Evolutionary conservation across 1,140 invertebrate genomes (phyloP).

Genomic region (Vanessa atalanta): DNA sequence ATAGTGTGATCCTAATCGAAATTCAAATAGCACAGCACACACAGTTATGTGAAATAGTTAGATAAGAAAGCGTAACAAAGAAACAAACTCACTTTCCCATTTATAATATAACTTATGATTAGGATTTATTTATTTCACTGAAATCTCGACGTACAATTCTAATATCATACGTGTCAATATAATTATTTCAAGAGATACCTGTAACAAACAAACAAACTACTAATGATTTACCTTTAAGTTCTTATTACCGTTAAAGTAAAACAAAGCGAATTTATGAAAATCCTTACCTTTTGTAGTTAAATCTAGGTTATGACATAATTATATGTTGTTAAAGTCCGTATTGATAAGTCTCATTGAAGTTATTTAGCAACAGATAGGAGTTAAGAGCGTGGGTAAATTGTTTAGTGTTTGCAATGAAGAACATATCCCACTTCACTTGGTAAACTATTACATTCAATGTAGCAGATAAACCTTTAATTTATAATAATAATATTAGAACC

Average conservation of each 20-base stretch:
- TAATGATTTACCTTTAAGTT: not conserved
- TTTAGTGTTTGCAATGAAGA: slow-evolving; percentile 22
- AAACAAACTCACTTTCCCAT: too few species aligned
- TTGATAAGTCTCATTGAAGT: not conserved
- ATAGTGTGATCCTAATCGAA: too few species aligned
- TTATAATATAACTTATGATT: too few species aligned
- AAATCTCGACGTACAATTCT: too few species aligned
- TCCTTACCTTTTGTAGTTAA: slow-evolving; percentile 1
- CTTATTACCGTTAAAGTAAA: slow-evolving; percentile 1
- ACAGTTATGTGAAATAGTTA: too few species aligned
- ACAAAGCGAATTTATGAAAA: slow-evolving; percentile 8
- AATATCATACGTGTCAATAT: too few species aligned
- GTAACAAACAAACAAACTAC: too few species aligned
- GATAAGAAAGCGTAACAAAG: too few species aligned
- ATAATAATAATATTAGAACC: too few species aligned
- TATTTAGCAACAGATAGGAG: slow-evolving; percentile 20
- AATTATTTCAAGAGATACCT: too few species aligned
- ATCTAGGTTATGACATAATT: slow-evolving; percentile 1
- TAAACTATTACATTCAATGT: slow-evolving; percentile 6
- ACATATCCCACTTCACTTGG: slow-evolving; percentile 18
- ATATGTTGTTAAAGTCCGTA: not conserved
- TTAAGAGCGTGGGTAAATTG: slow-evolving; percentile 26
- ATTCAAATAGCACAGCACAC: too few species aligned
- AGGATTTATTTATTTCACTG: too few species aligned
- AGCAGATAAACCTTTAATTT: not conserved